Base-by-base conservation (phyloP, 2,113 vertebrate genomes). In the Cheilinus undulatus region DNA sequence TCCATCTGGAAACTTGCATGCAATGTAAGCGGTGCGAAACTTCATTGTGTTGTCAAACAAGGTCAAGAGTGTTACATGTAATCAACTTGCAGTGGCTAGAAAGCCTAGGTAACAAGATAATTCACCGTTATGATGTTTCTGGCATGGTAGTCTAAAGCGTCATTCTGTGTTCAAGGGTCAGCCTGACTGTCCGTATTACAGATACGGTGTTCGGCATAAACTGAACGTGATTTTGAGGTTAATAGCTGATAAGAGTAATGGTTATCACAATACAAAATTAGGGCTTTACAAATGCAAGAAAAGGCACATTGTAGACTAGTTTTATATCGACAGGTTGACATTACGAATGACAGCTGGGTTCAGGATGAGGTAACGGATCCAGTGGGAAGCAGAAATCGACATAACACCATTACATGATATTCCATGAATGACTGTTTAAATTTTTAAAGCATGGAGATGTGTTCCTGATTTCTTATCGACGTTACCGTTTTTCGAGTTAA, bases 1-100 rank as follows among this genome's bases (percentile, higher is more conserved):
- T 60, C 54, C 69, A 46, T 70, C 43, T 71, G 61, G 46, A 73
- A 64, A 71, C 72, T 22, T 50, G 58, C 68, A 69, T 38, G 64
- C 63, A 48, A 36, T 17, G 38, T 62, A 0, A 48, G 19, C 8
- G 27, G 43, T 7, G 63, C 6, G 13, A 57, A 59, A 74, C 23
- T 36, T 22, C 28, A 59, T 46, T 52, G 40, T 22, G 8, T 13
- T 40, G 59, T 56, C 60, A 40, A 65, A 50, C 67, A 59, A 70
- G 72, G 65, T 77, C 75, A 68, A 32, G 43, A n/a, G 50, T n/a
- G 57, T 60, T 36, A 3, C 27, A 49, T 9, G 50, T n/a, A 40
- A 66, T 83, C 53, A 61, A 48, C 65, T 42, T 28, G 42, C 34
- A 59, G 42, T 28, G 23, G 56, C 26, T 52, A 60, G 17, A 59